These are phyloP conservation scores for Antechinus flavipes DNA, from an alignment of 2,113 vertebrate genomes.

Conservation along the genomic window DNA sequence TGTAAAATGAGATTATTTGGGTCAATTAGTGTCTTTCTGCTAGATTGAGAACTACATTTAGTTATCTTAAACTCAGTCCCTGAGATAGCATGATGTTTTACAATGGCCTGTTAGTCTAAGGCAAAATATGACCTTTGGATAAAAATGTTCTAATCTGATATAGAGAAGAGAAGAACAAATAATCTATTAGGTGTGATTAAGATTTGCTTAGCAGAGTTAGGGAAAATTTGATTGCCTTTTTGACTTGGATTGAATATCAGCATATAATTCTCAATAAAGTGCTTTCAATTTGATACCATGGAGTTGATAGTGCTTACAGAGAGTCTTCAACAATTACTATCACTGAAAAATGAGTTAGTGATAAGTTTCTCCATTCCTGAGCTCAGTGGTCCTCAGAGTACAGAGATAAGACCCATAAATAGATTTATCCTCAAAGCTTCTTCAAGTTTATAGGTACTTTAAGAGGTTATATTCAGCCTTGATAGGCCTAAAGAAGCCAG, in stretches of 20 bases:
- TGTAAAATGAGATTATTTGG: not conserved
- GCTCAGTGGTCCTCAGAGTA: not conserved
- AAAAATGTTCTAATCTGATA: not conserved
- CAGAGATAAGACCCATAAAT: not conserved
- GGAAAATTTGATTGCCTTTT: not conserved
- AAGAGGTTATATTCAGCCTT: not conserved
- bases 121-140: not conserved
- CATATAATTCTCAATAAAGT: not conserved
- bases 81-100: not conserved
- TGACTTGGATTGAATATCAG: not conserved
- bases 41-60: not conserved
- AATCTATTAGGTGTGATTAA: not conserved
- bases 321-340: not conserved
- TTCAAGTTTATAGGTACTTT: not conserved
- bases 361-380: not conserved
- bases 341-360: not conserved
- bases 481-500: not conserved
- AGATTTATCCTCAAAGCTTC: not conserved
- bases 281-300: not conserved
- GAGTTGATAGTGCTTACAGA: not conserved
- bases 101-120: not conserved
- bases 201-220: not conserved
- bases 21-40: not conserved
- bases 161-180: not conserved
- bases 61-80: not conserved